Percentiles rank a stretch among this genome's conserved stretches.
Evolutionary conservation across 2,888 invertebrate genomes (phyloP).

Genomic region (Drosophila helvetica): DNA sequence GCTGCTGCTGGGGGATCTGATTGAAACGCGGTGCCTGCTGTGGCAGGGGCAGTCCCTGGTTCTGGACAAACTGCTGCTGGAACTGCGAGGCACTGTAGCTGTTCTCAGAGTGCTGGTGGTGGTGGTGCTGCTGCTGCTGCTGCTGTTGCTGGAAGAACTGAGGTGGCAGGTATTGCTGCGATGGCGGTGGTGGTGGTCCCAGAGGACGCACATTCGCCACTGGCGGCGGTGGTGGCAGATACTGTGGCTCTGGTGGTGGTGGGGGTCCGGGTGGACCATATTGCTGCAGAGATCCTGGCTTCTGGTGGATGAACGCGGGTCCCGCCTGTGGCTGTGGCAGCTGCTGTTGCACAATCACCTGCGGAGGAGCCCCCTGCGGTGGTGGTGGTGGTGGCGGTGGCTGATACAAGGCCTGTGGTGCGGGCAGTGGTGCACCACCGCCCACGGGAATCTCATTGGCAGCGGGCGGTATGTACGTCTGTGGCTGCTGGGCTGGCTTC

Average conservation of each 20-base stretch:
- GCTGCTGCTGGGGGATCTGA: slow-evolving; percentile 66
- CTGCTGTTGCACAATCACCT: slow-evolving; percentile 73
- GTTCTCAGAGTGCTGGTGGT: slow-evolving; percentile 58
- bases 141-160: slow-evolving; percentile 45
- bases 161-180: slow-evolving; percentile 65
- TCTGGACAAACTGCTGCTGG: slow-evolving; percentile 67
- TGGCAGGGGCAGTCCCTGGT: slow-evolving; percentile 73
- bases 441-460: slow-evolving; percentile 84
- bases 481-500: slow-evolving; percentile 85
- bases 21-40: slow-evolving; percentile 77
- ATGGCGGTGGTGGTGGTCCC: slow-evolving; percentile 29
- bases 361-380: slow-evolving; percentile 31
- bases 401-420: slow-evolving; percentile 41
- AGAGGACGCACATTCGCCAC: slow-evolving; percentile 22
- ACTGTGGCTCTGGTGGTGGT: slow-evolving; percentile 51
- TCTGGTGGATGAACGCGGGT: slow-evolving; percentile 59
- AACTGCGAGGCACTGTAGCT: slow-evolving; percentile 70
- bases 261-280: slow-evolving; percentile 56
- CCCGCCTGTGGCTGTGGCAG: slow-evolving; percentile 72
- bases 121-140: slow-evolving; percentile 48
- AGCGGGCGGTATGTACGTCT: slow-evolving; percentile 88
- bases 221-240: slow-evolving; percentile 52
- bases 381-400: slow-evolving; percentile 40
- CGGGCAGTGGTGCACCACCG: slow-evolving; percentile 46
- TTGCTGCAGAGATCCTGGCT: slow-evolving; percentile 45